Evolutionary conservation across 2,888 invertebrate species (phyloP).

Genomic region (Pyrrhosoma nymphula): DNA sequence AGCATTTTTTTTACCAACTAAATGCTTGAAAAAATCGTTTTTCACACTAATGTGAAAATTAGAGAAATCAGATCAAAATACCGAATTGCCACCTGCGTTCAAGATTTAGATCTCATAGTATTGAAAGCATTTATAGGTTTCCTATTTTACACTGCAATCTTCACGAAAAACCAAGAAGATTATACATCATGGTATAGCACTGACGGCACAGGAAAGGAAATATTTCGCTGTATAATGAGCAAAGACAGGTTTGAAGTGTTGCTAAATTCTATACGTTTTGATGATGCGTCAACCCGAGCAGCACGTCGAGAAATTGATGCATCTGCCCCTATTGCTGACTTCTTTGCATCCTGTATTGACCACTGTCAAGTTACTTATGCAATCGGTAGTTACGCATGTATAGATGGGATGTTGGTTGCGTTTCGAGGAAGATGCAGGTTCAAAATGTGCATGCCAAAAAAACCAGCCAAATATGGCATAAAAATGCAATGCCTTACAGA

Average conservation of each 20-base stretch:
- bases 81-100: background rate
- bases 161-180: background rate
- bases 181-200: constrained; percentile 1
- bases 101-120: background rate
- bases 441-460: background rate
- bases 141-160: background rate
- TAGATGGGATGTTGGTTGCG: background rate
- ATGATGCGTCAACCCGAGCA: background rate
- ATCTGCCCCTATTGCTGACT: background rate
- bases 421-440: constrained; percentile 5
- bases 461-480: background rate
- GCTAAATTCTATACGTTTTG: background rate
- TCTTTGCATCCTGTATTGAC: background rate
- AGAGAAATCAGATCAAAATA: background rate
- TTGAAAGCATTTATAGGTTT: background rate
- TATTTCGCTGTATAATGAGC: background rate
- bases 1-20: background rate
- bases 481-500: background rate
- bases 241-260: background rate
- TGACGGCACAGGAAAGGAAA: background rate
- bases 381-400: background rate
- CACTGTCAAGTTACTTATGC: background rate
- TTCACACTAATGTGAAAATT: background rate
- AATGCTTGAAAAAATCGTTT: background rate
- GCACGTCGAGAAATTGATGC: background rate